Base-by-base conservation (phyloP, 2,888 invertebrate species). In the Aporophyla nigra region DNA sequence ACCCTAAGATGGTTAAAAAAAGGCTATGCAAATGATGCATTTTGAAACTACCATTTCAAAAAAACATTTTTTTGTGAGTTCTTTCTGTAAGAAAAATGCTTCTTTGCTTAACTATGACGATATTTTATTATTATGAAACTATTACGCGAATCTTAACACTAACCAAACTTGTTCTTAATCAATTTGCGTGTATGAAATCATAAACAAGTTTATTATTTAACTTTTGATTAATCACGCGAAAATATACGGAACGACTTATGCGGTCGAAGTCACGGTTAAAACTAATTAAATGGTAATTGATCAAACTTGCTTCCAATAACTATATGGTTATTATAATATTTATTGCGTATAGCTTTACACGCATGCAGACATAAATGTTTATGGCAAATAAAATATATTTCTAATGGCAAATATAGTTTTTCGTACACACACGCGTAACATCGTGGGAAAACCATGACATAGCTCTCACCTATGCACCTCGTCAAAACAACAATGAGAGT, bases 201-300 rank as follows among this genome's bases (percentile, higher is more conserved):
- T 27, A 51, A 76, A 72, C 84, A 16, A 46, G 85, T 80, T 80
- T 81, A 70, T 81, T 70, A 76, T 84, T 80, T 80, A 83, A 83
- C 76, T 62, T 80, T 71, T 63, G 53, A 70, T 82, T 72, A 21
- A 65, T 43, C 76, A 80, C 71, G 68, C 65, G 71, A 66, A 70
- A 56, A 27, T 71, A 21, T 54, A 62, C 69, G 56, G 27, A 70
- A 53, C 27, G 24, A 24, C 46, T 27, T 61, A 61, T 68, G n/a
- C 10, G n/a, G 54, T 14, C 0, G 56, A 43, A 68, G 79, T 74
- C 79, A 81, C 83, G 73, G 68, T 19, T 46, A n/a, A 51, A 69
- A 74, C 65, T 21, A 51, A 67, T 65, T 58, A 80, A 71, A 82
- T 49, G 49, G 49, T 21, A 62, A 80, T 72, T 72, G 49, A 51